Evolutionary conservation across 2,797 vertebrate species (phyloP), one percentile per base, ranked within the genome.

Genomic region (Chaunax sp.): DNA sequence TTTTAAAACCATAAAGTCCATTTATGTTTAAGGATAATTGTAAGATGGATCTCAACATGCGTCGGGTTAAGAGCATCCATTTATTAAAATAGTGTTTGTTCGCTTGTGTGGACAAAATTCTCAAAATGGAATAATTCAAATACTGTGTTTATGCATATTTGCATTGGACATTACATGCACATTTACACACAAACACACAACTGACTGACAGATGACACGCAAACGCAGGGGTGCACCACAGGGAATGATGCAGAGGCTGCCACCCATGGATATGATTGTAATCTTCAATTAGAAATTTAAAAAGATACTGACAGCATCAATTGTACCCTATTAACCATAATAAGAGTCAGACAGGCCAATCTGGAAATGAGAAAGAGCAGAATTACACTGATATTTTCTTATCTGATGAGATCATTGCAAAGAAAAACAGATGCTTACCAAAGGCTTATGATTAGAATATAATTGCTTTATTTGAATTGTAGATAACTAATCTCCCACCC

Each of bases 21-120:
- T 30, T 6, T 30, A 6, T 15, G 41, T 7, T 69, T 71, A 75
- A 72, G 22, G 71, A 81, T 88, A 86, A 90, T 82, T 89, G 76
- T 61, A 18, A 73, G 78, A 89, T 75, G 81, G 77, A 88, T 87
- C 78, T 77, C 8, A 51, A 71, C 80, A 84, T 78, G 68, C 63
- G 59, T 47, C 61, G 33, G 64, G 73, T 82, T 83, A 89, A 89
- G 72, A 41, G 68, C 52, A 28, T 64, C 63, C 74, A 75, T 88
- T 83, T 85, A 69, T 89, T 75, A 62, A 77, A 69, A 80, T 60
- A 61, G 61, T 67, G 53, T 72, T 64, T 59, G 53, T 50, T 64
- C 49, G 4, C 4, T 4, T 9, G 28, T 30, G 4, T 30, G 28
- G 4, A 4, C 28, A 30, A 4, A 45, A 20, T 6, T 12, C n/a